A percentile compares a stretch with the other conserved stretches of the same genome.
phyloP scores from a whole-genome alignment of 2,888 invertebrate species.

The Drosophila buzzatii region DNA sequence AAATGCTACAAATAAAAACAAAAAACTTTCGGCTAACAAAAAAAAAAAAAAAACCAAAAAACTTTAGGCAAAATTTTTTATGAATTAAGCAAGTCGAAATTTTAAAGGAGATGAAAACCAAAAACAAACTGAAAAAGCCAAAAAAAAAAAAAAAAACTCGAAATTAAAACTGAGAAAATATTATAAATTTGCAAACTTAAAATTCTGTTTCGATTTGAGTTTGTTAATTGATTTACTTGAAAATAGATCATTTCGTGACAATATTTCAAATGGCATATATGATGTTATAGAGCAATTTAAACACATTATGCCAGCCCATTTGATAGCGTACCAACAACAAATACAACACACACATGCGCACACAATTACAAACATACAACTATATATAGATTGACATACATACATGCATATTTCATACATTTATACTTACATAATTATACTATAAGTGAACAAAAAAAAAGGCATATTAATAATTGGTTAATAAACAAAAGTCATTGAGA shows the following conservation, averaged over 20 bases:
- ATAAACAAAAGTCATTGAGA: constrained; percentile 72
- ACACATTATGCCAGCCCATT: constrained; percentile 26
- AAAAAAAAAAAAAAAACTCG: constrained; percentile 39
- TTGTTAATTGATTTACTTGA: constrained; percentile 56
- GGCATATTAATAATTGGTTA: constrained; percentile 74
- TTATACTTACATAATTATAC: constrained; percentile 78
- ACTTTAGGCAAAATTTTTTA: constrained; percentile 82
- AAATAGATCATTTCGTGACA: constrained; percentile 23
- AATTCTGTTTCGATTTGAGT: constrained; percentile 60
- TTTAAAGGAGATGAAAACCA: constrained; percentile 36
- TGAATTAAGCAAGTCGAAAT: constrained; percentile 71
- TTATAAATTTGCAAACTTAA: constrained; percentile 25
- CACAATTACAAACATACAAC: constrained; percentile 66
- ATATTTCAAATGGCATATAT: constrained; percentile 38
- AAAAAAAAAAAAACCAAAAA: constrained; percentile 51
- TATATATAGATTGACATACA: constrained; percentile 52
- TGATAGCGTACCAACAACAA: constrained; percentile 58
- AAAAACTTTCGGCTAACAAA: constrained; percentile 78
- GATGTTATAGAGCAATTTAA: constrained; percentile 8
- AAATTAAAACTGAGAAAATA: constrained; percentile 31
- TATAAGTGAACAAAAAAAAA: constrained; percentile 67
- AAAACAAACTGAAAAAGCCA: constrained; percentile 15
- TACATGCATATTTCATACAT: constrained; percentile 74
- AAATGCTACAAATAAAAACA: constrained; percentile 58
- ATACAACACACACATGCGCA: constrained; percentile 30